Evolutionary conservation across 2,797 vertebrate genomes (phyloP).

Genomic region (Hydrophis major): DNA sequence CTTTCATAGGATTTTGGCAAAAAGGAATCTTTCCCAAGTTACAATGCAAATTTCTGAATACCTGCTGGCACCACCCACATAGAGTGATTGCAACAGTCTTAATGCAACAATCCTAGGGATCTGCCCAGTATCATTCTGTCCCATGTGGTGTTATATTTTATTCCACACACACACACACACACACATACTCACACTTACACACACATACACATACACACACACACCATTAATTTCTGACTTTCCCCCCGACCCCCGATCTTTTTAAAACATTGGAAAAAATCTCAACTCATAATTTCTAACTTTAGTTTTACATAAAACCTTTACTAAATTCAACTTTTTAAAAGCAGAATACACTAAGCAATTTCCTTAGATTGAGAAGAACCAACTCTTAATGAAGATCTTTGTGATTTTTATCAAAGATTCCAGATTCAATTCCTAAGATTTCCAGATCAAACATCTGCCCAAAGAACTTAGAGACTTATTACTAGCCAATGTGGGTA

Average conservation of each 20-base stretch:
- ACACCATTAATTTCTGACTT: not conserved
- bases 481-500: not conserved
- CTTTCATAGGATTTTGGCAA: not conserved
- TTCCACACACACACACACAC: no score
- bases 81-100: not conserved
- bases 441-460: not conserved
- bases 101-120: not conserved
- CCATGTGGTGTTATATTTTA: not conserved
- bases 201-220: no score
- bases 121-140: not conserved
- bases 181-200: no score
- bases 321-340: not conserved
- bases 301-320: not conserved
- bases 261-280: not conserved
- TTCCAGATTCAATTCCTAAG: not conserved
- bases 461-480: not conserved
- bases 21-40: not conserved
- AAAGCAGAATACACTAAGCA: not conserved
- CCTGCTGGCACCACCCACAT: not conserved
- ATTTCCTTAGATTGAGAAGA: not conserved
- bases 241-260: fast-evolving
- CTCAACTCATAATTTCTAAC: not conserved
- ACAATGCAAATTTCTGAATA: not conserved
- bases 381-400: not conserved
- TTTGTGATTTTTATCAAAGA: not conserved